These are phyloP conservation scores for Brachynemurus nebulosus DNA, from an alignment of 2,888 invertebrate genomes.

Conservation along the genomic window DNA sequence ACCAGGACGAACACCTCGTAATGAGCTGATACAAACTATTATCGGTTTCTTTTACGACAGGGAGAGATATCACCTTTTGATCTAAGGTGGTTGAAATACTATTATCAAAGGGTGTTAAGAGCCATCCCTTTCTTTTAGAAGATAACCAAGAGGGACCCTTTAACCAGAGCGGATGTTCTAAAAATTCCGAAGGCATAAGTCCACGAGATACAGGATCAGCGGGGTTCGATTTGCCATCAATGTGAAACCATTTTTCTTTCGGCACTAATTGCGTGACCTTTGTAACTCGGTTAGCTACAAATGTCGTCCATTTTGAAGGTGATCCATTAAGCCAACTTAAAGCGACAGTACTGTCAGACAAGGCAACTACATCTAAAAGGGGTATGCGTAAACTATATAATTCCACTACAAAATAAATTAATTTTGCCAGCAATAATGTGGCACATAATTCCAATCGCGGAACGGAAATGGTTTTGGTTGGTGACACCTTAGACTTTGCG, in stretches of 20 bases:
- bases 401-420: conserved; percentile 1
- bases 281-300: background rate
- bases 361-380: no score
- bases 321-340: background rate
- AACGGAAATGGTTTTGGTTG: conserved; percentile 13
- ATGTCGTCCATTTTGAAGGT: background rate
- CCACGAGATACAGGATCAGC: no score
- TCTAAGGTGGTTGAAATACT: background rate
- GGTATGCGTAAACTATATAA: no score
- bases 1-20: no score
- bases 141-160: background rate
- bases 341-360: no score
- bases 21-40: no score
- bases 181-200: background rate
- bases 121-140: background rate
- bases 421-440: conserved; percentile 11
- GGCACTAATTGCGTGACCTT: no score
- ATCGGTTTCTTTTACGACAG: no score
- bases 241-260: no score
- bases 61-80: background rate
- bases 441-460: conserved; percentile 15
- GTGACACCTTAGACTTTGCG: conserved; percentile 13
- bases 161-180: background rate
- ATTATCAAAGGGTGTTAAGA: background rate
- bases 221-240: no score